Evolutionary conservation across 2,888 invertebrate genomes (phyloP).

Genomic region (Monopis laevigella): DNA sequence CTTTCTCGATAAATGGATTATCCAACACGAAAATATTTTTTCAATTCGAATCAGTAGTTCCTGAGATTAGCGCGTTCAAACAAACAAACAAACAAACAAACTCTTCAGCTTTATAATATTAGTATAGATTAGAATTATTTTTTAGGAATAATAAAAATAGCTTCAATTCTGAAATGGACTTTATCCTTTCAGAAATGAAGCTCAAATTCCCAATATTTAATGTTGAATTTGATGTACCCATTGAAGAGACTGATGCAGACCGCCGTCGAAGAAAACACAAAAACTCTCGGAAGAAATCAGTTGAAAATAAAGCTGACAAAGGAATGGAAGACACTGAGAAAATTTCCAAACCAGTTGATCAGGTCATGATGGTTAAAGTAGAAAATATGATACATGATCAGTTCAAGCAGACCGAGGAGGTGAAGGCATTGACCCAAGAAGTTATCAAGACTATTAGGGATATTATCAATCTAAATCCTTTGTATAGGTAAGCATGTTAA

Average conservation of each 20-base stretch:
- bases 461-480: conserved; percentile 95
- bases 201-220: conserved; percentile 86
- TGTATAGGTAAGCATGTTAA: conserved; percentile 71
- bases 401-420: conserved; percentile 91
- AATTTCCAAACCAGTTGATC: conserved; percentile 35
- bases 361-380: conserved; percentile 90
- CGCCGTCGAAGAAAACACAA: conserved; percentile 62
- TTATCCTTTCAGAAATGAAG: conserved; percentile 70
- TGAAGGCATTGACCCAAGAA: conserved; percentile 96
- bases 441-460: conserved; percentile 97
- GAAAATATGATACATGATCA: conserved; percentile 91
- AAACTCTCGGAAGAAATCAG: conserved; percentile 34
- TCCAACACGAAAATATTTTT: too few relatives aligned
- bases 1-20: too few relatives aligned
- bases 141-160: too few relatives aligned
- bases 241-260: conserved; percentile 76
- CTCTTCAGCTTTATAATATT: too few relatives aligned
- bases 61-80: too few relatives aligned
- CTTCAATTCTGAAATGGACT: conserved; percentile 54
- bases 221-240: conserved; percentile 81
- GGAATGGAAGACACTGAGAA: conserved; percentile 17
- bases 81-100: too few relatives aligned
- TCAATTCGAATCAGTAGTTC: too few relatives aligned
- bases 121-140: too few relatives aligned
- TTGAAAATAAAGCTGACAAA: conserved; percentile 16